Conservation (phyloP, 2,888 invertebrate genomes). For the Cheilosia grossa region DNA sequence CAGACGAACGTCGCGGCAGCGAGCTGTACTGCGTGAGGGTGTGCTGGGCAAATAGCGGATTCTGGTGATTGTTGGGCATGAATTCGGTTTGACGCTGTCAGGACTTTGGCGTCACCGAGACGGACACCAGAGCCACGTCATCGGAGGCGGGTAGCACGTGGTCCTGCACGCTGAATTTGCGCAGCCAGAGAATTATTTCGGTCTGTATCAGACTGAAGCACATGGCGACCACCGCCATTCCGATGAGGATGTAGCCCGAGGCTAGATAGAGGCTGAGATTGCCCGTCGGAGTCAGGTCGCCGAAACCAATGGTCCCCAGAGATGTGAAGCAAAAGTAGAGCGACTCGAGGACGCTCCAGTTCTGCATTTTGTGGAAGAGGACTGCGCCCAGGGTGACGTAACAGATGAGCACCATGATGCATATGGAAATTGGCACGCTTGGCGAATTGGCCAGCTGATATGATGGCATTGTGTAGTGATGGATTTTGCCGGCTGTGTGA, state of each 20-base stretch:
- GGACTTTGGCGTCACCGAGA: constrained; percentile 85
- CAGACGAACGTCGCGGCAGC: constrained; percentile 84
- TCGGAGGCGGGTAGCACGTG: constrained; percentile 84
- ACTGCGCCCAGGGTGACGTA: constrained; percentile 95
- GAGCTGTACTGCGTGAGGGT: constrained; percentile 85
- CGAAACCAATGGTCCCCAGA: constrained; percentile 92
- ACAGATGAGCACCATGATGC: constrained; percentile 91
- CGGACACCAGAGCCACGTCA: constrained; percentile 84
- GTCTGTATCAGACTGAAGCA: constrained; percentile 94
- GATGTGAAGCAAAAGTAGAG: constrained; percentile 92
- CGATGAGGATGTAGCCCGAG: constrained; percentile 91
- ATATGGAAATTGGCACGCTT: constrained; percentile 94
- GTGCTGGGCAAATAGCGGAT: constrained; percentile 83
- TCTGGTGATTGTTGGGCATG: constrained; percentile 81
- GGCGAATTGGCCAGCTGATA: constrained; percentile 76
- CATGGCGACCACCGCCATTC: constrained; percentile 94
- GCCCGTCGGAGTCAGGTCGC: constrained; percentile 88
- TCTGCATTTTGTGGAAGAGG: constrained; percentile 94
- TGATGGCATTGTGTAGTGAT: constrained; percentile 75
- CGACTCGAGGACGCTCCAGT: constrained; percentile 95
- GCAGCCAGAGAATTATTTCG: constrained; percentile 85
- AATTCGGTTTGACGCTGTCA: constrained; percentile 85
- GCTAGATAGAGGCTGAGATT: constrained; percentile 90
- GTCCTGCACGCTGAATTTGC: constrained; percentile 83
- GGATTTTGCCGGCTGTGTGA: constrained; percentile 74